Evolutionary conservation across 2,797 vertebrate genomes (phyloP).

Genomic region (Sebastes iracundus): DNA sequence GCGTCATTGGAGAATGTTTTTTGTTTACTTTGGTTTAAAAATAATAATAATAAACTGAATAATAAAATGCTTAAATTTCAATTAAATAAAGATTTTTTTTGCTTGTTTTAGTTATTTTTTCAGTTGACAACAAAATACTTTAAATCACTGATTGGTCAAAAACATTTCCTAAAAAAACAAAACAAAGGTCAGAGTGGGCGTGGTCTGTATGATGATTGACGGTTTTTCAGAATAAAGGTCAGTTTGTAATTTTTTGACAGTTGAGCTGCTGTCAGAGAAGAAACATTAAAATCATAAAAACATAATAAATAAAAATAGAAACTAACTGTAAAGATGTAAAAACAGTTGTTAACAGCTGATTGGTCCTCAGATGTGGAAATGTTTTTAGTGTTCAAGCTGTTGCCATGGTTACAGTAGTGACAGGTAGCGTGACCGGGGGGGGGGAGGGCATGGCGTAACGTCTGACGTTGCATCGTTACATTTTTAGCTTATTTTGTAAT

Average conservation of each 20-base stretch:
- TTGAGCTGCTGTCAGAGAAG: background rate
- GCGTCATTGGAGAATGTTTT: background rate
- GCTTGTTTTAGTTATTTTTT: background rate
- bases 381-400: constrained; percentile 7
- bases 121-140: background rate
- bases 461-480: background rate
- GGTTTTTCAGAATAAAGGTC: constrained; percentile 6
- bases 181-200: background rate
- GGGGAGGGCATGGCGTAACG: background rate
- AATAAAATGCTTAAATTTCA: background rate
- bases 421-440: background rate
- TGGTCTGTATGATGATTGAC: constrained; percentile 8
- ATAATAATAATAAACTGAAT: background rate
- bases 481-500: background rate
- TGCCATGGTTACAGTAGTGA: constrained; percentile 9
- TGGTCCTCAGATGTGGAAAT: background rate
- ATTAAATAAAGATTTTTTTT: background rate
- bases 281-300: constrained; percentile 23
- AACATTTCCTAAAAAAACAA: background rate
- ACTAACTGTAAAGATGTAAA: background rate
- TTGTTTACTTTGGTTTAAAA: background rate
- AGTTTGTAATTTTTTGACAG: background rate
- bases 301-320: background rate
- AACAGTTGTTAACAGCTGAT: constrained; percentile 6
- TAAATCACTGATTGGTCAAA: constrained; percentile 17